Evolutionary conservation across 2,888 invertebrate species (phyloP).

Genomic region (Oligia latruncula): DNA sequence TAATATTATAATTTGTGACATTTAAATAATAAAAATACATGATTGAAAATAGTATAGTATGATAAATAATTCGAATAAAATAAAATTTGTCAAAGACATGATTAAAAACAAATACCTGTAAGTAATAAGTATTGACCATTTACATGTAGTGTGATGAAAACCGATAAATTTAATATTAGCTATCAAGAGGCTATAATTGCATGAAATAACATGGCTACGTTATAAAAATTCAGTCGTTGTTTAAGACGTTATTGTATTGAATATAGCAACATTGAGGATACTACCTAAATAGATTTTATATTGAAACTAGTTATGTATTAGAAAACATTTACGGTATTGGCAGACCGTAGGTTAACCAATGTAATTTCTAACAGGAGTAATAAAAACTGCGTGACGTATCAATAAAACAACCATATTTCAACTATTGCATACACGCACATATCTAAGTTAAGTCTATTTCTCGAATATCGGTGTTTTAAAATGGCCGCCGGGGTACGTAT

Average conservation of each 20-base stretch:
- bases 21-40: constrained; percentile 74
- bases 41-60: constrained; percentile 71
- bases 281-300: constrained; percentile 55
- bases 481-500: constrained; percentile 71
- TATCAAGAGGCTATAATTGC: constrained; percentile 41
- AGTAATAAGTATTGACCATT: constrained; percentile 53
- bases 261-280: constrained; percentile 63
- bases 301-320: constrained; percentile 59
- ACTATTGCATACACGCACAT: constrained; percentile 54
- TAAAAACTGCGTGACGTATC: constrained; percentile 48
- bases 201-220: constrained; percentile 53
- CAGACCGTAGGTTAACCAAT: constrained; percentile 48
- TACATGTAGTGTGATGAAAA: constrained; percentile 64
- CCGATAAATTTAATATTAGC: constrained; percentile 56
- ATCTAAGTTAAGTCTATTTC: constrained; percentile 65
- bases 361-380: constrained; percentile 51
- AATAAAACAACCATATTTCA: constrained; percentile 61
- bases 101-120: constrained; percentile 62
- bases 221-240: constrained; percentile 62
- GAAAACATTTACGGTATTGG: constrained; percentile 56
- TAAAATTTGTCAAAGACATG: constrained; percentile 66
- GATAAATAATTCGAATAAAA: constrained; percentile 71
- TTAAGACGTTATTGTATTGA: constrained; percentile 56
- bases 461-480: constrained; percentile 63
- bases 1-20: constrained; percentile 77